These are phyloP conservation scores for Indicator indicator DNA, from an alignment of 2,113 vertebrate species.

Conservation along the genomic window DNA sequence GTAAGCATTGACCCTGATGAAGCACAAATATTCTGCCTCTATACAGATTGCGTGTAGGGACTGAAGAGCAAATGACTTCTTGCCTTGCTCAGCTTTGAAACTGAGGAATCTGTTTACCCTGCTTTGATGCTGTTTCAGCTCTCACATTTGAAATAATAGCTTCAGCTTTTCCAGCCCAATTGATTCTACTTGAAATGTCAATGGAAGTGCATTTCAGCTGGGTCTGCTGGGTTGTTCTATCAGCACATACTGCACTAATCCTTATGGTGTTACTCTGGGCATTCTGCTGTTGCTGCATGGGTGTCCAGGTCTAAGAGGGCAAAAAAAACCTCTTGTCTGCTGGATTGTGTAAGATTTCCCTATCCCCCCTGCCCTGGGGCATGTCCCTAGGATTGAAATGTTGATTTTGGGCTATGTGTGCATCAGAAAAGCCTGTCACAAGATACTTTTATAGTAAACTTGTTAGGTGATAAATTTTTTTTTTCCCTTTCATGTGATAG, in stretches of 20 bases:
- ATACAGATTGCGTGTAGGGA: neutral
- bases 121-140: neutral
- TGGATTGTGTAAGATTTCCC: neutral
- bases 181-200: neutral
- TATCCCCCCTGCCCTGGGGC: neutral
- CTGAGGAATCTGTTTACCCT: neutral
- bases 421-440: neutral
- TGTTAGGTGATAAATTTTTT: rapidly evolving
- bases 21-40: neutral
- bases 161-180: neutral
- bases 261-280: neutral
- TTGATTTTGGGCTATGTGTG: neutral
- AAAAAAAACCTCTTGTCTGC: neutral
- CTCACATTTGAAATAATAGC: neutral
- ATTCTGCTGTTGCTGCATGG: neutral
- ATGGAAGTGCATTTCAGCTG: neutral
- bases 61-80: neutral
- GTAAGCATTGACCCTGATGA: neutral
- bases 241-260: neutral
- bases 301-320: neutral
- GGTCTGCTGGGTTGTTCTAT: neutral
- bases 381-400: neutral
- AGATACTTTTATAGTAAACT: neutral
- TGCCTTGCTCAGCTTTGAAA: neutral
- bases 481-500: neutral